These are phyloP conservation scores for Tinamus major DNA, from an alignment of 2,797 vertebrate genomes.

Conservation along the genomic window DNA sequence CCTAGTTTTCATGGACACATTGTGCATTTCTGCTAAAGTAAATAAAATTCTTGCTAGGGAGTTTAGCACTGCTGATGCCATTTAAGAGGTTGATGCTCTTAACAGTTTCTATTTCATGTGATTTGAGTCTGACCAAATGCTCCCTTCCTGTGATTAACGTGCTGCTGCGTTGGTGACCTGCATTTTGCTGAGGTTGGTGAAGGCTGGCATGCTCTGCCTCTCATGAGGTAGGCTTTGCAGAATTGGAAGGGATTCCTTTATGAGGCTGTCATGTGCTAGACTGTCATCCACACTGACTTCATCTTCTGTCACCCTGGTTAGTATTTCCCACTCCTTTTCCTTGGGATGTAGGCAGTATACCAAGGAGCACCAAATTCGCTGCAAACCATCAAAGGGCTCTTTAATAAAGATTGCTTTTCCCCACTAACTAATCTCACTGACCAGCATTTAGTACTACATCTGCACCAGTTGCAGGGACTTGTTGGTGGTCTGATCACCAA, in stretches of 20 bases:
- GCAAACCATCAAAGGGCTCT: background rate
- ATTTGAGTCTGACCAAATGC: background rate
- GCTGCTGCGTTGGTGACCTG: background rate
- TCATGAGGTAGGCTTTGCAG: background rate
- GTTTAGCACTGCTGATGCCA: background rate
- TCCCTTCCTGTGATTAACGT: background rate
- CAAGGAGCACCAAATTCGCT: background rate
- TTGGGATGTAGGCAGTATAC: background rate
- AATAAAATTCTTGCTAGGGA: background rate
- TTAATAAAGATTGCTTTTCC: slow-evolving; percentile 10
- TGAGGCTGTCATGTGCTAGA: background rate
- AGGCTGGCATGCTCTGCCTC: background rate
- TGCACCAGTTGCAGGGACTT: background rate
- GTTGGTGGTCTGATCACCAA: background rate
- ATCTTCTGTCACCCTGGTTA: background rate
- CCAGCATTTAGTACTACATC: background rate
- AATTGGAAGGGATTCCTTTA: background rate
- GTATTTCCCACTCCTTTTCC: background rate
- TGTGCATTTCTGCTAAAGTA: background rate
- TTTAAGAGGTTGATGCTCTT: background rate
- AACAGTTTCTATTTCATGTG: background rate
- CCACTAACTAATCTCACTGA: background rate
- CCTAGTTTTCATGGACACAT: background rate
- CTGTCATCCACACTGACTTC: background rate
- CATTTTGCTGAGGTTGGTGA: slow-evolving; percentile 2